Conservation (phyloP, 2,797 vertebrate genomes). For the Pogoniulus pusillus region DNA sequence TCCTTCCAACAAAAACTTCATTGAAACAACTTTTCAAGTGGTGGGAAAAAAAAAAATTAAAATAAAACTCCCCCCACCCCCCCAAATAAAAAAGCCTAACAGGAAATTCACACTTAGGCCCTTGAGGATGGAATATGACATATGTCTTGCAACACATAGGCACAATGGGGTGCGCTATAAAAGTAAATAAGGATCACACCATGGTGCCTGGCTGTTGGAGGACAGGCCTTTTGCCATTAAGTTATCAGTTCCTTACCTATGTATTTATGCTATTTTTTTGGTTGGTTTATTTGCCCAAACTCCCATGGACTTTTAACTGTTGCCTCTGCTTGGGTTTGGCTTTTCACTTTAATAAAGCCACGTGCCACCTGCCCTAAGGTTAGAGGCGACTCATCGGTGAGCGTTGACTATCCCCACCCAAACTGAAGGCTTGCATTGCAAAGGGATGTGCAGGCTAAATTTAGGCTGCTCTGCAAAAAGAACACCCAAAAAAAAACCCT, state of each 20-base stretch:
- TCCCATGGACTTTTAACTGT: slow-evolving; percentile 62
- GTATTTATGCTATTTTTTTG: background rate
- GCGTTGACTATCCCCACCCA: slow-evolving; percentile 64
- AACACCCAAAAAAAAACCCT: too few relatives aligned
- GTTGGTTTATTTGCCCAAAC: background rate
- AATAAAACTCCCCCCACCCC: too few relatives aligned
- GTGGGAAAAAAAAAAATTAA: slow-evolving; percentile 41
- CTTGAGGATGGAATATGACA: slow-evolving; percentile 75
- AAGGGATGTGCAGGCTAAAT: slow-evolving; percentile 64
- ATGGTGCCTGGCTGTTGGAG: slow-evolving; percentile 74
- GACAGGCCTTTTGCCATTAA: slow-evolving; percentile 73
- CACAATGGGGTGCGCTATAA: slow-evolving; percentile 73
- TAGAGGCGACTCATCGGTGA: slow-evolving; percentile 66
- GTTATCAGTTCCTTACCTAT: slow-evolving; percentile 71
- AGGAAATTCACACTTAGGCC: slow-evolving; percentile 76
- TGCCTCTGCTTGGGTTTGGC: slow-evolving; percentile 27
- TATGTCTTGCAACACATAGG: slow-evolving; percentile 75
- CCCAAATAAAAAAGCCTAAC: slow-evolving; percentile 33
- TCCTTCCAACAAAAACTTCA: slow-evolving; percentile 74
- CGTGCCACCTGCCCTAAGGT: slow-evolving; percentile 66
- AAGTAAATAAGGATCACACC: slow-evolving; percentile 76
- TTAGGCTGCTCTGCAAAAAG: background rate
- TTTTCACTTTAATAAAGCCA: slow-evolving; percentile 66
- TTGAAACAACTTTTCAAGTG: slow-evolving; percentile 75
- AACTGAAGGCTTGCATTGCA: slow-evolving; percentile 68